Evolutionary conservation across 37 sponge, comb jelly and placozoan genomes (phyloP).

Genomic region (Amphimedon queenslandica): DNA sequence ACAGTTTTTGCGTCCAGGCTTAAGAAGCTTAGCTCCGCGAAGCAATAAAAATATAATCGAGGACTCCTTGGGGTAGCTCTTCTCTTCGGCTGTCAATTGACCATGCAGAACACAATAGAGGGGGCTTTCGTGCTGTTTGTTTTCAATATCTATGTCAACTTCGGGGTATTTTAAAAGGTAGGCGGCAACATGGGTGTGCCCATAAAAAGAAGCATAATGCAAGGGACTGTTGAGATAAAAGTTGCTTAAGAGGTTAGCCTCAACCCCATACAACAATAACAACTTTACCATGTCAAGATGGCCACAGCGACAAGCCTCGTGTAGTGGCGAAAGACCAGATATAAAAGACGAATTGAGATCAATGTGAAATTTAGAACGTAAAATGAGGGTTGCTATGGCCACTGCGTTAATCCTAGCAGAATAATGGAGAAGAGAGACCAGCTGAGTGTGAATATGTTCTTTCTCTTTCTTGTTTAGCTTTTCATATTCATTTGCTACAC

Average conservation of each 20-base stretch:
- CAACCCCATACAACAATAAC: constrained; percentile 18
- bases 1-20: constrained; percentile 40
- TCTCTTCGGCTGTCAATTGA: constrained; percentile 38
- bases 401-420: constrained; percentile 25
- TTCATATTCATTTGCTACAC: constrained; percentile 5
- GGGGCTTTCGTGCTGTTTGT: constrained; percentile 53
- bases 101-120: constrained; percentile 63
- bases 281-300: constrained; percentile 34
- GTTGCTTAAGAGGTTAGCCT: constrained; percentile 21
- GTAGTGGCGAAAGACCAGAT: constrained; percentile 38
- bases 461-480: constrained; percentile 11
- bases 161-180: constrained; percentile 9
- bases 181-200: constrained; percentile 23
- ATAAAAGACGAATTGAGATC: constrained; percentile 31
- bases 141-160: constrained; percentile 30
- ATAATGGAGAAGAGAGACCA: constrained; percentile 41
- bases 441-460: constrained; percentile 39
- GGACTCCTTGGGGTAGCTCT: constrained; percentile 34
- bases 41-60: constrained; percentile 49
- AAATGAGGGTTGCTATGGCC: constrained; percentile 23
- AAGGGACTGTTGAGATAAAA: constrained; percentile 57
- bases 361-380: constrained; percentile 16
- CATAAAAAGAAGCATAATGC: constrained; percentile 68
- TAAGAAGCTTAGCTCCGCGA: constrained; percentile 26
- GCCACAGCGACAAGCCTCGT: constrained; percentile 38